Evolutionary conservation across 2,888 invertebrate genomes (phyloP).

Genomic region (Agapostemon virescens): DNA sequence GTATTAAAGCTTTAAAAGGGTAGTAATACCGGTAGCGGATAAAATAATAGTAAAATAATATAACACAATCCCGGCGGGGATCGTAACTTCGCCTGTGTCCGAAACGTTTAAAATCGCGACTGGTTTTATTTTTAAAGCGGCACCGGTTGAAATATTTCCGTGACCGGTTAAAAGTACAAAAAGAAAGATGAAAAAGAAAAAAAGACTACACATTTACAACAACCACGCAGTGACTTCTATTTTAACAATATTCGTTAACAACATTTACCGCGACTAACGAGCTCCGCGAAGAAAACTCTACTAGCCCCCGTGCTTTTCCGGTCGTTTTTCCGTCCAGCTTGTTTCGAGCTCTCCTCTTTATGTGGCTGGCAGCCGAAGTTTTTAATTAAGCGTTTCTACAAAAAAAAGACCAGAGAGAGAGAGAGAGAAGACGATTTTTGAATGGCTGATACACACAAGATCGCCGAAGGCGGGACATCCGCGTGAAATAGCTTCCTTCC

Average conservation of each 20-base stretch:
- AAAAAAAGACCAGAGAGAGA: neutral
- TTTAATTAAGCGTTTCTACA: conserved; percentile 39
- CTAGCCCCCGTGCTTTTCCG: neutral
- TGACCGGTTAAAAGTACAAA: too few species aligned
- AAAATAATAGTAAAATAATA: neutral
- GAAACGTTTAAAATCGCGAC: neutral
- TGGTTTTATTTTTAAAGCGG: neutral
- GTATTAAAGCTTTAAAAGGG: neutral
- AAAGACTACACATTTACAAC: neutral
- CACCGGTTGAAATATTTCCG: neutral
- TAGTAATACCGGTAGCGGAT: neutral
- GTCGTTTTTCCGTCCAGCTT: neutral
- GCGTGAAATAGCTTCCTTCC: conserved; percentile 6
- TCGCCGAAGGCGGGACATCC: conserved; percentile 20
- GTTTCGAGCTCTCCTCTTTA: neutral
- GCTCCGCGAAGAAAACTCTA: neutral
- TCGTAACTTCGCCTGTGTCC: neutral
- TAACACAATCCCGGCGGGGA: neutral
- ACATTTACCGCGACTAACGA: conserved; percentile 9
- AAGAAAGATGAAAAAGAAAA: too few species aligned
- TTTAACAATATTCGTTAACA: conserved; percentile 6
- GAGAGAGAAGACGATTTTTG: neutral
- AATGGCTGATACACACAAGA: neutral
- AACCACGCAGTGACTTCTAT: neutral
- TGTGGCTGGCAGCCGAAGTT: neutral